These are phyloP conservation scores for Monochamus alternatus DNA, from an alignment of 2,888 invertebrate species.

Conservation along the genomic window DNA sequence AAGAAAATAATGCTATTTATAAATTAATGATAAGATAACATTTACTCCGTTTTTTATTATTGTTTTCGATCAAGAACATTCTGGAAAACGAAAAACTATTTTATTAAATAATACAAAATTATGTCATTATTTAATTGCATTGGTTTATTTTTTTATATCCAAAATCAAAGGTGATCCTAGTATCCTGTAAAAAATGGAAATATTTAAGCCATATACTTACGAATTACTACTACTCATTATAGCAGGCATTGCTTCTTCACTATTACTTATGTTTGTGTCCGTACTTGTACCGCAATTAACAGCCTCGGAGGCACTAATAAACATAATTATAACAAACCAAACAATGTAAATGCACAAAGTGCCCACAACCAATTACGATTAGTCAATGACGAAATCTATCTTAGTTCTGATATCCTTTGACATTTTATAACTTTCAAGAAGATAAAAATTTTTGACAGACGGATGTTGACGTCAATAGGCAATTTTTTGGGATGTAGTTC, in stretches of 20 bases:
- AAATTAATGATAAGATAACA: slow-evolving; percentile 27
- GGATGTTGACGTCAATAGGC: slow-evolving; percentile 19
- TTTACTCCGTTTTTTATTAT: too few relatives aligned
- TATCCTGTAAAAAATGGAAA: not conserved
- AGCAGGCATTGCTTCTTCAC: slow-evolving; percentile 70
- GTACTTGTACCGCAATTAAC: slow-evolving; percentile 66
- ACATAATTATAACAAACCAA: slow-evolving; percentile 68
- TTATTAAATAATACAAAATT: too few relatives aligned
- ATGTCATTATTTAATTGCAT: too few relatives aligned
- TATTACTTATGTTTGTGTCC: slow-evolving; percentile 63
- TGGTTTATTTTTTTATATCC: too few relatives aligned
- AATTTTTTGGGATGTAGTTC: not conserved
- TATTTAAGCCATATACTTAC: slow-evolving; percentile 61
- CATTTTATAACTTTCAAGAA: slow-evolving; percentile 35
- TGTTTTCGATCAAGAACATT: too few relatives aligned
- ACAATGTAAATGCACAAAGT: slow-evolving; percentile 23
- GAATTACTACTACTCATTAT: slow-evolving; percentile 68
- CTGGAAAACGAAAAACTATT: too few relatives aligned
- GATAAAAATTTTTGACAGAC: slow-evolving; percentile 28
- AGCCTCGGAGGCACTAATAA: slow-evolving; percentile 70
- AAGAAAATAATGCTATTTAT: slow-evolving; percentile 21
- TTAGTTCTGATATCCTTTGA: slow-evolving; percentile 21
- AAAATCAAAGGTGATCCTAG: not conserved
- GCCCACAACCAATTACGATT: slow-evolving; percentile 33
- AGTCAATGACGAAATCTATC: slow-evolving; percentile 44